Percentiles rank a stretch among this genome's conserved stretches.
Evolutionary conservation across 92 coral and sea anemone genomes (phyloP).

Genomic region (Ricordea florida): DNA sequence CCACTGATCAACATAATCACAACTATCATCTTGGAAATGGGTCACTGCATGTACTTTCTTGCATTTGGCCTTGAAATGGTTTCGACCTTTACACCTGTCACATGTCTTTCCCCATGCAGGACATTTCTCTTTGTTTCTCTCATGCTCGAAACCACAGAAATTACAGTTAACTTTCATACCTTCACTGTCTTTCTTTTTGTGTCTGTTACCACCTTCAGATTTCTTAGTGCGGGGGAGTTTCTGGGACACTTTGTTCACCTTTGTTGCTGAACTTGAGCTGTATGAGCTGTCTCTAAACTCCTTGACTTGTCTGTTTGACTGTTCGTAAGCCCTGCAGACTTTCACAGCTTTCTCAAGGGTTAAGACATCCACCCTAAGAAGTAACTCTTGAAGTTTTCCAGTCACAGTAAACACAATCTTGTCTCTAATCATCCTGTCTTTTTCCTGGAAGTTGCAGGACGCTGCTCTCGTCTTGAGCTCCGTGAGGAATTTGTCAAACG

Average conservation of each 20-base stretch:
- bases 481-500: too few species aligned
- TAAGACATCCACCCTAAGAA: conserved; percentile 1
- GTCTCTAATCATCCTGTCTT: conserved; percentile 51
- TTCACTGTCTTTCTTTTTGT: too few species aligned
- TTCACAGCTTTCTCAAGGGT: conserved; percentile 16
- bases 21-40: neutral
- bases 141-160: too few species aligned
- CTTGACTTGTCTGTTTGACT: neutral
- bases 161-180: too few species aligned
- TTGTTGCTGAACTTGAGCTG: too few species aligned
- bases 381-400: conserved; percentile 42
- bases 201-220: too few species aligned
- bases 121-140: too few species aligned
- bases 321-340: conserved; percentile 1
- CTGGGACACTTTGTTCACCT: too few species aligned
- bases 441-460: conserved; percentile 34
- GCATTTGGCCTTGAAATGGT: conserved; percentile 32
- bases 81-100: conserved; percentile 21
- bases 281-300: too few species aligned
- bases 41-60: conserved; percentile 33
- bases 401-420: conserved; percentile 38
- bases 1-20: conserved; percentile 31
- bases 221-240: too few species aligned
- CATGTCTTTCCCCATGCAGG: conserved; percentile 24
- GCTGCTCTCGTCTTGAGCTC: conserved; percentile 13